Evolutionary conservation across 2,113 vertebrate species (phyloP).

Genomic region (Mionectes macconnelli): DNA sequence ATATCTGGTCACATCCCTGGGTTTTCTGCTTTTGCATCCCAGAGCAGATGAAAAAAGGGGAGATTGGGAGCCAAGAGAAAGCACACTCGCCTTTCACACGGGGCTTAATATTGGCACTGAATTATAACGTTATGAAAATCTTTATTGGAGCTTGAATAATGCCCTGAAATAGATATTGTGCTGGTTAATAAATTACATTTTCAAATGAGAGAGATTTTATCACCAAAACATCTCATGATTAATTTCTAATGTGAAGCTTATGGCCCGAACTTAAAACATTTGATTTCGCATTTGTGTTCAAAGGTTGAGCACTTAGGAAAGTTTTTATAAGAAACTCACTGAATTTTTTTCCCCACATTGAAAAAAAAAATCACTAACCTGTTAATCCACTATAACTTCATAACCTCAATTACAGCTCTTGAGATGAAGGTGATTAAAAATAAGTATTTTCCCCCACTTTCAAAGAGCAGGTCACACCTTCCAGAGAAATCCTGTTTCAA

Average conservation of each 20-base stretch:
- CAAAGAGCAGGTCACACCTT: slow-evolving; percentile 51
- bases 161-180: slow-evolving; percentile 73
- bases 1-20: not conserved
- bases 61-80: not conserved
- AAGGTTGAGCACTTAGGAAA: slow-evolving; percentile 63
- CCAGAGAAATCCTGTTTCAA: slow-evolving; percentile 32
- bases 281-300: slow-evolving; percentile 54
- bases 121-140: slow-evolving; percentile 53
- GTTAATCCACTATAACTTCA: slow-evolving; percentile 63
- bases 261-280: slow-evolving; percentile 58
- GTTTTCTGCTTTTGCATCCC: not conserved
- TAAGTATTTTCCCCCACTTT: slow-evolving; percentile 35
- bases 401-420: slow-evolving; percentile 72
- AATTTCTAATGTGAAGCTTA: slow-evolving; percentile 70
- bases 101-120: not conserved
- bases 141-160: slow-evolving; percentile 60
- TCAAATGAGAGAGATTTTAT: slow-evolving; percentile 74
- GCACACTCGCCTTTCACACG: not conserved
- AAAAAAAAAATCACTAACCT: slow-evolving; percentile 50
- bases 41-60: not conserved
- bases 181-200: slow-evolving; percentile 71
- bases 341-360: not conserved
- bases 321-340: slow-evolving; percentile 22
- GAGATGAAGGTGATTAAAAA: slow-evolving; percentile 69
- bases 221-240: slow-evolving; percentile 70